Evolutionary conservation across 2,113 vertebrate genomes (phyloP), one percentile per base, ranked within the genome.

Genomic region (Chitala chitala): DNA sequence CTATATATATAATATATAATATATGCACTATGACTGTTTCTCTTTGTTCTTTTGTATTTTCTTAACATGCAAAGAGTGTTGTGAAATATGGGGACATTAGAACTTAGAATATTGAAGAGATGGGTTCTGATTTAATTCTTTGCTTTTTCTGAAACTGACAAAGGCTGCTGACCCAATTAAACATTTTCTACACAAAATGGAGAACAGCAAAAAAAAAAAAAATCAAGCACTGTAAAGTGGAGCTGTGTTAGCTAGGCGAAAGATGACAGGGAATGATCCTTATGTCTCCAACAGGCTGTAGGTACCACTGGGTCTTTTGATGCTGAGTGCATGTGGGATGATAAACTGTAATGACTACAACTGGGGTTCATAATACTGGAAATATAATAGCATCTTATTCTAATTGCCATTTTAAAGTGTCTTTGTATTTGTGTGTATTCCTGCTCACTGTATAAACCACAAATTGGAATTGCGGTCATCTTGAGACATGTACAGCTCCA

Each of bases 131-230:
- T 38, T 17, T n/a, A 29, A n/a, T 10, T 63, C 59, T 10, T 20
- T 8, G 1, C 40, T 4, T 42, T n/a, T 68, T 15, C 64, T 15
- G 10, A 68, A 26, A 22, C 12, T 17, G 24, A 10, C 22, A 4
- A 26, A 68, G 46, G 64, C 42, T 26, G 40, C 40, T 68, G 64
- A 68, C 38, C 64, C 42, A 26, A 17, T 42, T 68, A 48, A 29
- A 68, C 24, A 48, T 38, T 63, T 38, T 63, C 31, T 17, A 17
- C 33, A 29, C 31, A n/a, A 17, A 63, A 36, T 63, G 31, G 38
- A 63, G 26, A 6, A 3, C 31, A 63, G 59, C 59, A n/a, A n/a
- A n/a, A n/a, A n/a, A n/a, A n/a, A n/a, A n/a, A n/a, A n/a, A n/a
- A n/a, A n/a, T n/a, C n/a, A n/a, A n/a, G n/a, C 59, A 8, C 59